Conservation (phyloP, 2,797 vertebrate genomes). For the Siniperca obscura region DNA sequence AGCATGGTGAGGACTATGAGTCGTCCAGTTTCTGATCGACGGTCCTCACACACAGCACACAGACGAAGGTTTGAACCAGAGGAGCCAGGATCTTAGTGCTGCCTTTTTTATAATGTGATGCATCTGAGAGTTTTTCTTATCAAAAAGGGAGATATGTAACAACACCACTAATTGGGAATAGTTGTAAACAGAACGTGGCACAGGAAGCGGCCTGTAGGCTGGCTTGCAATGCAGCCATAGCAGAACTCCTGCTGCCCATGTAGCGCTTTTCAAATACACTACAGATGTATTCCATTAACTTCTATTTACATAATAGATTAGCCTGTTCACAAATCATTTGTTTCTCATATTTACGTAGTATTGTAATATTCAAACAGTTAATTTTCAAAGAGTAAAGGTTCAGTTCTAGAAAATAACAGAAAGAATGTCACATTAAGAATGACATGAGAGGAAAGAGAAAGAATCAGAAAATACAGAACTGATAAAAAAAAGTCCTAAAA, state of each 20-base stretch:
- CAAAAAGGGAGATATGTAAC: slow-evolving; percentile 93
- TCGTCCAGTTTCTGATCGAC: slow-evolving; percentile 83
- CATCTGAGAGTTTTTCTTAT: slow-evolving; percentile 83
- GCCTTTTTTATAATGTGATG: slow-evolving; percentile 67
- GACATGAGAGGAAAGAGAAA: slow-evolving; percentile 52
- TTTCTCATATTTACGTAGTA: slow-evolving; percentile 68
- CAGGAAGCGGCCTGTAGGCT: slow-evolving; percentile 57
- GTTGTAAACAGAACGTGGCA: slow-evolving; percentile 95
- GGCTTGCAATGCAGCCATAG: slow-evolving; percentile 54
- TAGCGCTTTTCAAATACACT: slow-evolving; percentile 67
- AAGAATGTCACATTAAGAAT: slow-evolving; percentile 74
- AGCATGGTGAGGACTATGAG: slow-evolving; percentile 59
- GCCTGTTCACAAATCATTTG: slow-evolving; percentile 78
- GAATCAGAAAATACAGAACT: slow-evolving; percentile 42
- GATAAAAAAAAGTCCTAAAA: slow-evolving; percentile 19
- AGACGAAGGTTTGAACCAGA: slow-evolving; percentile 83
- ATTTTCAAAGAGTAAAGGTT: slow-evolving; percentile 81
- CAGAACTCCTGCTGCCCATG: slow-evolving; percentile 57
- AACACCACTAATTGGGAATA: slow-evolving; percentile 92
- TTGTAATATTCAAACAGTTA: slow-evolving; percentile 79
- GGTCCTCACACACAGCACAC: slow-evolving; percentile 83
- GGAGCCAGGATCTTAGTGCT: slow-evolving; percentile 36
- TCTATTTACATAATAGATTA: slow-evolving; percentile 81
- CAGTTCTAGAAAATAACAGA: slow-evolving; percentile 80
- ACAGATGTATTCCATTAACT: slow-evolving; percentile 66